Base-by-base conservation (phyloP, 2,888 invertebrate species). In the Crioceris asparagi region DNA sequence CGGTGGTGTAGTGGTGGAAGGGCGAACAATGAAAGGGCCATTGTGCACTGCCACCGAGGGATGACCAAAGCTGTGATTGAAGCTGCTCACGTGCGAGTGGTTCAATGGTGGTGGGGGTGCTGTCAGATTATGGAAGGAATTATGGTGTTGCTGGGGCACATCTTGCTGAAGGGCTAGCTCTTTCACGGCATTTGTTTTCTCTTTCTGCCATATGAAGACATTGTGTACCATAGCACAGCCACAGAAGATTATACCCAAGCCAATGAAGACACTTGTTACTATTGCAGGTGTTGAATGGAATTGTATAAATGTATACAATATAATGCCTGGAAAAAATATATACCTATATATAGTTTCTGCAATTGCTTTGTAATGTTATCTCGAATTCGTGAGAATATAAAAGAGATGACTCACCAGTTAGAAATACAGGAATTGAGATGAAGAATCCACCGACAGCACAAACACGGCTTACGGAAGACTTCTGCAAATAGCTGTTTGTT, bases 201-300 rank as follows among this genome's bases (percentile, higher is more conserved):
- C 86, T 61, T 80, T 82, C 65, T 91, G 88, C 92, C 92, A 93
- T 32, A 91, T 81, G 64, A 90, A 91, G 10, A 88, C 87, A 65
- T 91, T 92, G 68, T 93, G 92, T 12, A 92, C 86, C 79, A 92
- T 86, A 15, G 91, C 88, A 54, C 86, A 84, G 49, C 91, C 86
- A 60, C 91, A 90, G 67, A 92, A 91, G 27, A 92, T 75, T 43
- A 92, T 86, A 2, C 91, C 91, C 12, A 88, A 72, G n/a, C 90
- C 88, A 44, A 92, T 85, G 57, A 92, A 79, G 2, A 86, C 80
- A 50, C 87, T 87, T 11, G 90, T 88, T 36, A 90, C 83, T 50
- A 92, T 86, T 15, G 92, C 91, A 6, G 92, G 86, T 11, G 88
- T 87, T 14, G 90, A 86, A 55, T 87, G 85, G 67, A 91, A 88